Conservation (phyloP, 2,113 vertebrate species). For the Phalacrocorax carbo region DNA sequence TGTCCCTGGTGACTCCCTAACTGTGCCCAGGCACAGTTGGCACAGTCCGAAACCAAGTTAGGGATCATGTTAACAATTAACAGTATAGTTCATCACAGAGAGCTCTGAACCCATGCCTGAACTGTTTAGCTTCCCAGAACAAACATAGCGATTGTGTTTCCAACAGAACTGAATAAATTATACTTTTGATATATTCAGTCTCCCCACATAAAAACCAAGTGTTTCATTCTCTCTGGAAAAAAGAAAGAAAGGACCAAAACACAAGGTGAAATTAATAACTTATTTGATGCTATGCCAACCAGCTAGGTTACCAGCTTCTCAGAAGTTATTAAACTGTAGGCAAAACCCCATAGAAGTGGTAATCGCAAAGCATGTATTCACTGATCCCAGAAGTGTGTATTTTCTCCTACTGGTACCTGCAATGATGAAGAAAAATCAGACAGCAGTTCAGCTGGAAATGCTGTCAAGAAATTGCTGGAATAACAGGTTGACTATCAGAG, state of each 20-base stretch:
- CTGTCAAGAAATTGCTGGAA: neutral
- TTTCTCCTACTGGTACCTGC: neutral
- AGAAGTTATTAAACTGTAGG: neutral
- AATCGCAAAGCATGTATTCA: neutral
- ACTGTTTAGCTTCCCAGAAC: neutral
- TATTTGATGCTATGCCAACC: neutral
- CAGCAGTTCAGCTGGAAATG: neutral
- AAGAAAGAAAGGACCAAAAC: neutral
- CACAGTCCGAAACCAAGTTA: neutral
- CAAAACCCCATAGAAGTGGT: neutral
- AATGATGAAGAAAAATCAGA: neutral
- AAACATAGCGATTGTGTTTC: neutral
- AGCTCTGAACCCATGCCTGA: neutral
- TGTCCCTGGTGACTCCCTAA: neutral
- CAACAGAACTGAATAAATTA: neutral
- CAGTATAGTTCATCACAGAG: neutral
- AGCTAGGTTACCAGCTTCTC: neutral
- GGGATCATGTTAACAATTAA: slow-evolving; percentile 9
- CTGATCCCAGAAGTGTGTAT: neutral
- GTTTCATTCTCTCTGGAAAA: neutral
- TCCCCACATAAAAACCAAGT: neutral
- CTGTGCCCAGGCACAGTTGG: neutral
- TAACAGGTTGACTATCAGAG: neutral
- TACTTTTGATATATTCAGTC: neutral
- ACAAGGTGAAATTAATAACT: neutral